phyloP scores from a whole-genome alignment of 1,140 invertebrate genomes.

The Zaprionus camerounensis region DNA sequence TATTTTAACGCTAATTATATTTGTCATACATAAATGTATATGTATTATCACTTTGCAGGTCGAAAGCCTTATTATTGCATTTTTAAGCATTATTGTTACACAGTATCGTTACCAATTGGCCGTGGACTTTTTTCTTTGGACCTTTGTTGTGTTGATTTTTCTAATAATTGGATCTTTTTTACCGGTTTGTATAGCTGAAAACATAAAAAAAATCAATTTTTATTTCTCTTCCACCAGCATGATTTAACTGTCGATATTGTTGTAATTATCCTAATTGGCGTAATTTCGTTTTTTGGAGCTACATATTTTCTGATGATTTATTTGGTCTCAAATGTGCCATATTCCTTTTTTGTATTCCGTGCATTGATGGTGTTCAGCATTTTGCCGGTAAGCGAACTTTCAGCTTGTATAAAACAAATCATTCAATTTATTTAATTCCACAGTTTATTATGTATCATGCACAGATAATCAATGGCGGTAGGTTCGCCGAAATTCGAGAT shows the following conservation, averaged over 20 bases:
- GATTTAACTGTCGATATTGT: conserved; percentile 62
- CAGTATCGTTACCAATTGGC: conserved; percentile 45
- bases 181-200: conserved; percentile 37
- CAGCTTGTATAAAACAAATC: background rate
- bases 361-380: conserved; percentile 43
- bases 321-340: conserved; percentile 47
- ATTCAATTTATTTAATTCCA: background rate
- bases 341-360: conserved; percentile 31
- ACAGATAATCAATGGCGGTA: conserved; percentile 64
- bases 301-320: conserved; percentile 64
- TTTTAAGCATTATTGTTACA: conserved; percentile 33
- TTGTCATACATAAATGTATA: background rate
- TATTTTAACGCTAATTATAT: background rate
- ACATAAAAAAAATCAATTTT: background rate
- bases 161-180: conserved; percentile 37
- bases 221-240: conserved; percentile 17
- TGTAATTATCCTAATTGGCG: conserved; percentile 47
- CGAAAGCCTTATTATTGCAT: conserved; percentile 46
- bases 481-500: conserved; percentile 64
- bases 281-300: conserved; percentile 45
- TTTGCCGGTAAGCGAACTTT: conserved; percentile 18
- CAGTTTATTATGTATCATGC: conserved; percentile 72
- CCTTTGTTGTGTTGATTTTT: conserved; percentile 32
- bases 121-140: conserved; percentile 36
- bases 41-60: conserved; percentile 17